These are phyloP conservation scores for Crotophaga sulcirostris DNA, from an alignment of 2,113 vertebrate genomes.

Conservation along the genomic window DNA sequence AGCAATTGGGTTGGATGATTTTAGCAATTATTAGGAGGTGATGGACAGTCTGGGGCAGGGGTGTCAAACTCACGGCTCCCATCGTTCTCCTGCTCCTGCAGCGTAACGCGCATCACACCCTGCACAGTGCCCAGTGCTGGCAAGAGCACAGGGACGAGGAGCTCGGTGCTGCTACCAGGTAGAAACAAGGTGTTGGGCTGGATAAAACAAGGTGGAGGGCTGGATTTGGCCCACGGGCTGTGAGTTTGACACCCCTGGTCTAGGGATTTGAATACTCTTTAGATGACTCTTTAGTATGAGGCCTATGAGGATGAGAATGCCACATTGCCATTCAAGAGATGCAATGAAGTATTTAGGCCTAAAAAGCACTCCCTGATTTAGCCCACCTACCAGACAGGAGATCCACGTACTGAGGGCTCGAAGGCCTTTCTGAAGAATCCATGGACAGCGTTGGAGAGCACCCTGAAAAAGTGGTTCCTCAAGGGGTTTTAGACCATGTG, in stretches of 20 bases:
- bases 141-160: no score
- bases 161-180: no score
- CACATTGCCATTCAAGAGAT: background rate
- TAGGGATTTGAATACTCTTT: background rate
- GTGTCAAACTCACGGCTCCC: no score
- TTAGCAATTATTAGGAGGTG: background rate
- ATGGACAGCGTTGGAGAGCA: background rate
- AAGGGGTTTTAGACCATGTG: background rate
- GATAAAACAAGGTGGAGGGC: no score
- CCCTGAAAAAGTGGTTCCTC: background rate
- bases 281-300: background rate
- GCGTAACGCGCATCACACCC: no score
- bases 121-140: no score
- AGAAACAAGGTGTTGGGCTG: no score
- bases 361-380: background rate
- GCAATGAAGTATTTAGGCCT: background rate
- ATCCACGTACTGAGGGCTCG: background rate
- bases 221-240: no score
- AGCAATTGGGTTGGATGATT: background rate
- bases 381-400: background rate
- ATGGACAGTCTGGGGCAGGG: no score
- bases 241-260: no score
- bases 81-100: no score
- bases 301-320: background rate
- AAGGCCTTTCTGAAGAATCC: background rate